phyloP scores from a whole-genome alignment of 2,113 vertebrate genomes.

The Oriolus oriolus region DNA sequence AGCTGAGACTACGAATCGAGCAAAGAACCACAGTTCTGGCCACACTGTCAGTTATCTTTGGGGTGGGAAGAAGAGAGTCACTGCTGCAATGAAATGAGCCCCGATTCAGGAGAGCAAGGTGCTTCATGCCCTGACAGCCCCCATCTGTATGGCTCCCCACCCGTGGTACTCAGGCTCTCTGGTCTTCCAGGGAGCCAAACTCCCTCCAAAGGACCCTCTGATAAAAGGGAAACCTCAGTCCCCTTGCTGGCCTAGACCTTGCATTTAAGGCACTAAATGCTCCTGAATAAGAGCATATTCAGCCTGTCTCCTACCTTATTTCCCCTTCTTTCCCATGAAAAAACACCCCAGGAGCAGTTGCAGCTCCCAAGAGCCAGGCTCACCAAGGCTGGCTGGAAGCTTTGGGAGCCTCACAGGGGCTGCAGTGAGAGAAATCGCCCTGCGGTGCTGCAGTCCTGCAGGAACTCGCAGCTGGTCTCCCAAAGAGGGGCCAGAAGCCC shows the following conservation, averaged over 20 bases:
- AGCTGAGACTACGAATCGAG: neutral
- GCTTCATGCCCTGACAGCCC: neutral
- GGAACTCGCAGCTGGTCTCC: neutral
- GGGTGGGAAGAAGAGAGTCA: neutral
- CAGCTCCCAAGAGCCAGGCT: neutral
- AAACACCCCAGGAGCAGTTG: neutral
- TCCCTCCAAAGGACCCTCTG: neutral
- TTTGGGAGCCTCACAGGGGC: neutral
- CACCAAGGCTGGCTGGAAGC: neutral
- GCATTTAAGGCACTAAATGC: neutral
- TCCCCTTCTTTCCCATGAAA: neutral
- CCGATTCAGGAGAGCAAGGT: neutral
- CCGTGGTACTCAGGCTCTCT: neutral
- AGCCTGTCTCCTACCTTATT: neutral
- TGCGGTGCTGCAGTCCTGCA: rapidly evolving
- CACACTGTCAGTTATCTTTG: rapidly evolving
- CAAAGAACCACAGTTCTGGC: neutral
- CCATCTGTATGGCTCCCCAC: rapidly evolving
- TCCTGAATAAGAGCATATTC: neutral
- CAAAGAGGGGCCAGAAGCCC: neutral
- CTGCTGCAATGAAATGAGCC: neutral
- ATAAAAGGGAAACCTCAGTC: neutral
- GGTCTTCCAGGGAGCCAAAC: neutral
- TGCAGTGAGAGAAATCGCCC: rapidly evolving
- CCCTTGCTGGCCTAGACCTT: neutral